A percentile compares a stretch with the other conserved stretches of the same genome.
These are phyloP conservation scores for Beris morrisii DNA, from an alignment of 2,888 invertebrate genomes.

Conservation along the genomic window DNA sequence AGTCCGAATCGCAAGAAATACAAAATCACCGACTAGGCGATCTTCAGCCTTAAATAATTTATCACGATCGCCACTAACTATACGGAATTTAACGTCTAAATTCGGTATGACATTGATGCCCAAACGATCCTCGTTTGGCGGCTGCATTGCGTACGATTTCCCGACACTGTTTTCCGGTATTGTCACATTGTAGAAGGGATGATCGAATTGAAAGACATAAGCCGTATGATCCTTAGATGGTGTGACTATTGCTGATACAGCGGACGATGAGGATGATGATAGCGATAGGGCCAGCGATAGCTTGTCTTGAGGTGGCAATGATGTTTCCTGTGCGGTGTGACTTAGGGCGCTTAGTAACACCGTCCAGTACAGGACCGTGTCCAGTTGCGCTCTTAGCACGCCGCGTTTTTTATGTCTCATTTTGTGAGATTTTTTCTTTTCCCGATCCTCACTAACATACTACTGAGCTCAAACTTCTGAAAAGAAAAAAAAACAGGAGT, in stretches of 20 bases:
- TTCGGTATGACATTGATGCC: conserved; percentile 68
- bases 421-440: conserved; percentile 21
- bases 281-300: conserved; percentile 1
- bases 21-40: conserved; percentile 88
- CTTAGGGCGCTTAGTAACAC: conserved; percentile 40
- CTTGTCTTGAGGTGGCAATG: conserved; percentile 26
- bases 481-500: too few relatives aligned
- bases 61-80: conserved; percentile 83
- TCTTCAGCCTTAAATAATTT: conserved; percentile 93
- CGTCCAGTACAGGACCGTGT: conserved; percentile 40
- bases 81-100: conserved; percentile 77
- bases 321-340: conserved; percentile 39
- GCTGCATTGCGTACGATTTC: conserved; percentile 78
- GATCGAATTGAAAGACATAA: conserved; percentile 68
- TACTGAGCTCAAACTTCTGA: too few relatives aligned
- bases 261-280: conserved; percentile 10
- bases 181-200: conserved; percentile 79
- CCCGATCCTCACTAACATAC: neutral
- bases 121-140: conserved; percentile 73
- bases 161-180: conserved; percentile 91
- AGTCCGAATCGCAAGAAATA: conserved; percentile 87
- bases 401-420: conserved; percentile 41
- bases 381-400: conserved; percentile 40
- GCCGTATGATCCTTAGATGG: conserved; percentile 36
- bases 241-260: neutral